These are phyloP conservation scores for Perodicticus potto DNA, from an alignment of 2,797 vertebrate genomes.

Conservation along the genomic window DNA sequence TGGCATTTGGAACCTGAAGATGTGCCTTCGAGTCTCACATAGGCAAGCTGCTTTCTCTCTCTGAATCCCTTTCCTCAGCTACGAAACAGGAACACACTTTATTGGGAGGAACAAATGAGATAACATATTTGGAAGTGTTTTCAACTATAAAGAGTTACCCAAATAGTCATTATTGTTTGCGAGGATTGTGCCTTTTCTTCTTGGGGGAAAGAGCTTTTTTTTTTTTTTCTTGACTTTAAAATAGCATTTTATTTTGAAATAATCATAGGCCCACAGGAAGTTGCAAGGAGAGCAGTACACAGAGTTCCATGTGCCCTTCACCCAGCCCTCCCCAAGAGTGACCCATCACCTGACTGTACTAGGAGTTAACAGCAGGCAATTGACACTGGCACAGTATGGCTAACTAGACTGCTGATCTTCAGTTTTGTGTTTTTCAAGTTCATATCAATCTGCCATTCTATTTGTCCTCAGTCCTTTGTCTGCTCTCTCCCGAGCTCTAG, in stretches of 20 bases:
- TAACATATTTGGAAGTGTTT: not conserved
- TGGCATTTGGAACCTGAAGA: conserved; percentile 6
- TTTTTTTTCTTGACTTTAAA: not conserved
- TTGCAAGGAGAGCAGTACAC: not conserved
- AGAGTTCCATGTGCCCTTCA: not conserved
- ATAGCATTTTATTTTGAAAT: conserved; percentile 53
- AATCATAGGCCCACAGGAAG: conserved; percentile 28
- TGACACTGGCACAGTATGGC: not conserved
- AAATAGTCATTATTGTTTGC: not conserved
- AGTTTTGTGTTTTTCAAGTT: not conserved
- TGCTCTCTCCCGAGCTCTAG: not conserved
- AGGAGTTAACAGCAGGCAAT: not conserved
- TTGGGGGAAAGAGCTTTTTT: not conserved
- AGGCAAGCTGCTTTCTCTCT: not conserved
- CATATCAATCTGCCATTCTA: not conserved
- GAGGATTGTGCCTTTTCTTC: not conserved
- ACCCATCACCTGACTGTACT: not conserved
- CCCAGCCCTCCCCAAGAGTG: not conserved
- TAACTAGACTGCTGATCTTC: not conserved
- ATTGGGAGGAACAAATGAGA: not conserved
- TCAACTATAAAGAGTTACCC: not conserved
- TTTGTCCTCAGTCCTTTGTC: not conserved
- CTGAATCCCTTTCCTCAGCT: not conserved
- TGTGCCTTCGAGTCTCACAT: not conserved
- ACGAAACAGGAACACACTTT: not conserved